A percentile compares a stretch with the other conserved stretches of the same genome.
Conservation (phyloP, 2,888 invertebrate species). For the Andrena bicolor region DNA sequence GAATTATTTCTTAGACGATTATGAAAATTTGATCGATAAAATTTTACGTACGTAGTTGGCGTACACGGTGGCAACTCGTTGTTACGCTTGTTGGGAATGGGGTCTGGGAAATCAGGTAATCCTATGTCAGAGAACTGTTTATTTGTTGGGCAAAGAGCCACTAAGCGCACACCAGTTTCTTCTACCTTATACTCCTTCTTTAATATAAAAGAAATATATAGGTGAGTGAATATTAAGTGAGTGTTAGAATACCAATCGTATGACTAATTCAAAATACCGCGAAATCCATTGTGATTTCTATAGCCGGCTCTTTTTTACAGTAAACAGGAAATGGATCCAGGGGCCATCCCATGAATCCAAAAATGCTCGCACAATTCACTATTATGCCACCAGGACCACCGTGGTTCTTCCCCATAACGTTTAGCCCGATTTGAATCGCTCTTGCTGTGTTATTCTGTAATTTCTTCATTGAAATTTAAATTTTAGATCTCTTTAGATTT, state of each 20-base stretch:
- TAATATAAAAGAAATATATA: neutral
- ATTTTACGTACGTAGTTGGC: conserved; percentile 42
- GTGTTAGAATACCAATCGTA: neutral
- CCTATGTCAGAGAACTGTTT: conserved; percentile 69
- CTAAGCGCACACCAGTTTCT: conserved; percentile 76
- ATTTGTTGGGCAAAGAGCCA: conserved; percentile 76
- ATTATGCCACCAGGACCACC: conserved; percentile 87
- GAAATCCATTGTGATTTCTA: conserved; percentile 68
- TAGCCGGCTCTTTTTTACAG: conserved; percentile 69
- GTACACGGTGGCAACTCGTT: conserved; percentile 40
- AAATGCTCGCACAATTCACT: conserved; percentile 88
- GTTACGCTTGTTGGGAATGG: conserved; percentile 11
- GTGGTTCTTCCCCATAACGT: conserved; percentile 83
- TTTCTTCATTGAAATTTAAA: neutral
- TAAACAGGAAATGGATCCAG: conserved; percentile 73
- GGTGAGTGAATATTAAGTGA: neutral
- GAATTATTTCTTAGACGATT: too few species aligned
- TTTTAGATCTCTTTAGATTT: too few species aligned
- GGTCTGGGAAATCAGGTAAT: conserved; percentile 70
- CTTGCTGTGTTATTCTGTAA: conserved; percentile 62
- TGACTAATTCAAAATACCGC: conserved; percentile 59
- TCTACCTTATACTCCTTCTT: conserved; percentile 63
- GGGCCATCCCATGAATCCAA: conserved; percentile 85
- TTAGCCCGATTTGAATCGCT: conserved; percentile 78
- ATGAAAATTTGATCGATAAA: too few species aligned